Percentiles rank a stretch among this genome's conserved stretches.
These are phyloP conservation scores for Poeciliopsis infans DNA, from an alignment of 2,797 vertebrate species.

Conservation along the genomic window DNA sequence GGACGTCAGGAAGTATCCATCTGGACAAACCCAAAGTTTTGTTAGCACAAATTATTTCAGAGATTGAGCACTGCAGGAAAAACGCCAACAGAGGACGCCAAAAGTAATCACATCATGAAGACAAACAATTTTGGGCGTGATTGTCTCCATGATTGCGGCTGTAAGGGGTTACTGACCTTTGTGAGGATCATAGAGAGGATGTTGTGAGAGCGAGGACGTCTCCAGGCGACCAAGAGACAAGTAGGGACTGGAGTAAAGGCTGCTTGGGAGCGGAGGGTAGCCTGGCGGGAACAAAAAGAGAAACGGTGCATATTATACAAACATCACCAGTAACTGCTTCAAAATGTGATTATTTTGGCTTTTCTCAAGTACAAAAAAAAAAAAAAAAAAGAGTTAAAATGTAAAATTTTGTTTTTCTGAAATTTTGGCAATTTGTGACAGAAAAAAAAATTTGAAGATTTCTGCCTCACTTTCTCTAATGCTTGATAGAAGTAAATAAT, in stretches of 20 bases:
- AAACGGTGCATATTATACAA: neutral
- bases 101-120: neutral
- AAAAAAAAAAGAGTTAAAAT: neutral
- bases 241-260: conserved; percentile 90
- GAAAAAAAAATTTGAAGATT: neutral
- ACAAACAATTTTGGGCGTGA: neutral
- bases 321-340: neutral
- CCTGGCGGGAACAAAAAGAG: conserved; percentile 73
- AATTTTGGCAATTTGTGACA: neutral
- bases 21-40: conserved; percentile 65
- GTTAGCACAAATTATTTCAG: conserved; percentile 1
- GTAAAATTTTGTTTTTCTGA: neutral
- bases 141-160: conserved; percentile 4
- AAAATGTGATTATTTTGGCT: neutral
- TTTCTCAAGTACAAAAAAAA: neutral
- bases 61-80: neutral
- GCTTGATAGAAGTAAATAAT: neutral
- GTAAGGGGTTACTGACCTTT: conserved; percentile 87
- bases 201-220: conserved; percentile 88
- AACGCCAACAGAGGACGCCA: neutral
- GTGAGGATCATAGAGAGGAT: conserved; percentile 90
- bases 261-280: conserved; percentile 88
- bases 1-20: conserved; percentile 90
- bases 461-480: neutral
- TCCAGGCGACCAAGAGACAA: conserved; percentile 94